Conservation (phyloP, 2,888 invertebrate genomes). For the Rhaphigaster nebulosa region DNA sequence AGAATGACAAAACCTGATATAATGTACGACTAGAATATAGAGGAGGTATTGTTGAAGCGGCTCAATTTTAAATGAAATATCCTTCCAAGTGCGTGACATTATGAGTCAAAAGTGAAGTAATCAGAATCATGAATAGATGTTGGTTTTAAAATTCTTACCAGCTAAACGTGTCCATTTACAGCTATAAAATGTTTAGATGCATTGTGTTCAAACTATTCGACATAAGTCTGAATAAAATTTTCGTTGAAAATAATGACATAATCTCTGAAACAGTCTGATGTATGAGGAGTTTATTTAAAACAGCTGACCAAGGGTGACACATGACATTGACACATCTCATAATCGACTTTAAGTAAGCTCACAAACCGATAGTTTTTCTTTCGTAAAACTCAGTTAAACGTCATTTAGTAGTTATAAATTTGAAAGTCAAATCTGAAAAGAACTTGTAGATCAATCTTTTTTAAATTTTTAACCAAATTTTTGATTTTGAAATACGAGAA, state of each 20-base stretch:
- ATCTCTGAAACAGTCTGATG: slow-evolving; percentile 49
- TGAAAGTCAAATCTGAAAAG: not conserved
- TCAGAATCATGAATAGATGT: not conserved
- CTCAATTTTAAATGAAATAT: not conserved
- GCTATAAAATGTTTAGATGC: slow-evolving; percentile 49
- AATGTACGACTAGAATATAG: not conserved
- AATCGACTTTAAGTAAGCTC: slow-evolving; percentile 50
- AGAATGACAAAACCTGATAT: not conserved
- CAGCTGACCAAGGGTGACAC: slow-evolving; percentile 54
- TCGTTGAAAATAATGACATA: slow-evolving; percentile 47
- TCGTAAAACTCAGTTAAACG: not conserved
- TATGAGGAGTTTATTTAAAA: slow-evolving; percentile 56
- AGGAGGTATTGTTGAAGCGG: not conserved
- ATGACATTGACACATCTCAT: slow-evolving; percentile 51
- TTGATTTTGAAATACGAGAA: not conserved
- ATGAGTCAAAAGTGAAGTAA: not conserved
- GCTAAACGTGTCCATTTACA: slow-evolving; percentile 63
- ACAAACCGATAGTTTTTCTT: slow-evolving; percentile 34
- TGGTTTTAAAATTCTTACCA: slow-evolving; percentile 56
- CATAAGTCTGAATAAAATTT: slow-evolving; percentile 10
- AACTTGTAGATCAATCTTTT: not conserved
- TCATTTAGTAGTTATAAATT: not conserved
- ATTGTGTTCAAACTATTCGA: slow-evolving; percentile 33
- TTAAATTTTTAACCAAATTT: not conserved
- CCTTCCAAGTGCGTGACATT: not conserved